Base-by-base conservation (phyloP, 2,797 vertebrate species). In the Hybognathus amarus region DNA sequence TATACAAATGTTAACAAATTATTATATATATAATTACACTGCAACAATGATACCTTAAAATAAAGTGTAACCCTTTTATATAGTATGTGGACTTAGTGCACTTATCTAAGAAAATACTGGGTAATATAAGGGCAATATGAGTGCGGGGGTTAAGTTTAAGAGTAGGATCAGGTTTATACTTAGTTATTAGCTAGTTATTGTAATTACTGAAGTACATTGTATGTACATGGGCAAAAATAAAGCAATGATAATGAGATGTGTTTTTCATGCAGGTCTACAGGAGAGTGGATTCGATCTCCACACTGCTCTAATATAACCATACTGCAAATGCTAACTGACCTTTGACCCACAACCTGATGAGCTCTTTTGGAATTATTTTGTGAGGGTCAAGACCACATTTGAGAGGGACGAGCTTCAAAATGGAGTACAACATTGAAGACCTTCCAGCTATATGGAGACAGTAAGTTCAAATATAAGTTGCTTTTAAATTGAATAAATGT, bases 381-480 rank as follows among this genome's bases (percentile, higher is more conserved):
- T 91, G 24, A 85, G 86, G 67, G 85, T 90, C 18, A 80, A 42
- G 36, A 77, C 87, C 5, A 50, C 70, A 54, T 77, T 77, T 63
- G n/a, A 33, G 38, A 20, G 56, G n/a, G 4, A 52, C 33, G 2
- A 82, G 4, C 22, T 88, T n/a, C 88, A 1, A 2, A 27, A 3
- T 87, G 87, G 88, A 75, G 15, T 3, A 3, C 2, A 1, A 42
- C 73, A 13, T 4, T 15, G 2, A 27, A 7, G 6, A 73, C 85
- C 5, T 78, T 89, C 42, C 89, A 91, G 77, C 88, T 75, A 2
- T 89, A 88, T 36, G 63, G 42, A 74, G 52, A 87, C 77, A 88
- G 90, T 91, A 24, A 89, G 89, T 74, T 63, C 10, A 12, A 64
- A 77, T 38, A 17, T 8, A 54, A 8, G 17, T 30, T 10, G 3